Evolutionary conservation across 2,113 vertebrate species (phyloP).

Genomic region (Meleagris gallopavo): DNA sequence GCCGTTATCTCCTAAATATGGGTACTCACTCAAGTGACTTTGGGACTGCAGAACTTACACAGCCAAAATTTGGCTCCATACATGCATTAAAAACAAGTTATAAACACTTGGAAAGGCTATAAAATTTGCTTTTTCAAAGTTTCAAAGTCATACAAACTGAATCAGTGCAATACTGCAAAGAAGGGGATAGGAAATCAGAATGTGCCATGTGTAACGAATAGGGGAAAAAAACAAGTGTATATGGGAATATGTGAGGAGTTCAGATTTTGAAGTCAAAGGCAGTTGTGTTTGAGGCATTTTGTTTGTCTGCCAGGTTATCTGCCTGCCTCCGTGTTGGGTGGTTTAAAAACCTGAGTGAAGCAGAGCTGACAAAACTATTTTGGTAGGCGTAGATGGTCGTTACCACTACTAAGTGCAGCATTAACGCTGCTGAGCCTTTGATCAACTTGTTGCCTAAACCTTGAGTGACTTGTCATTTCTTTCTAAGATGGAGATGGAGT

Average conservation of each 20-base stretch:
- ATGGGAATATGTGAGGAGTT: not conserved
- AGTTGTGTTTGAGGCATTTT: not conserved
- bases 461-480: not conserved
- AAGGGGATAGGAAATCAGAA: not conserved
- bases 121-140: not conserved
- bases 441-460: constrained; percentile 28
- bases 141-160: not conserved
- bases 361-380: not conserved
- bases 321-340: not conserved
- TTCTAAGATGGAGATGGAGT: not conserved
- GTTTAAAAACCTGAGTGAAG: not conserved
- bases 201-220: fast-evolving
- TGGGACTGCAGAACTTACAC: not conserved
- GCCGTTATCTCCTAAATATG: not conserved
- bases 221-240: not conserved
- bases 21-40: not conserved
- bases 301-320: not conserved
- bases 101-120: not conserved
- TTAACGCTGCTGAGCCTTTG: not conserved
- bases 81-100: not conserved
- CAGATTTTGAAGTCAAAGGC: not conserved
- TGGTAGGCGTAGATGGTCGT: not conserved
- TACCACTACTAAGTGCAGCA: not conserved
- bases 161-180: not conserved
- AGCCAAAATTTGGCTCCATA: not conserved